These are phyloP conservation scores for Rhinichthys klamathensis DNA, from an alignment of 2,113 vertebrate species.

Conservation along the genomic window DNA sequence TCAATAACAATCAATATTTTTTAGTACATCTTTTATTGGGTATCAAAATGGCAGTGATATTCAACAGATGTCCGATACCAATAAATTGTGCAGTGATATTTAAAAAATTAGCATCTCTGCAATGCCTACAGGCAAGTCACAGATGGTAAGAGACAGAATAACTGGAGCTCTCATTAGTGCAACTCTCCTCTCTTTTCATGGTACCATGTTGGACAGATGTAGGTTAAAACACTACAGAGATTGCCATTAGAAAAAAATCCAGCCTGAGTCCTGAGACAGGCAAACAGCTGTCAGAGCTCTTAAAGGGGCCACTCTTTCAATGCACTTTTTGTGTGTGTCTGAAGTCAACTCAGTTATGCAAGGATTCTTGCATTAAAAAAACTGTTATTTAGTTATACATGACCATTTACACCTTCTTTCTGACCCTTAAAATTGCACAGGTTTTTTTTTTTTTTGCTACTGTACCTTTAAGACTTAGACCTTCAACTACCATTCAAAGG, in stretches of 20 bases:
- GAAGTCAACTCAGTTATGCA: neutral
- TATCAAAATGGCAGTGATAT: neutral
- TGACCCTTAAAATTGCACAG: neutral
- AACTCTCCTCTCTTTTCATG: neutral
- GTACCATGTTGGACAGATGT: neutral
- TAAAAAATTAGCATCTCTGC: neutral
- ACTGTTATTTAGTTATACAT: neutral
- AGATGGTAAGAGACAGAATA: neutral
- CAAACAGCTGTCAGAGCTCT: slow-evolving; percentile 12
- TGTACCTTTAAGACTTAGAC: neutral
- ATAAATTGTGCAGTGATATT: neutral
- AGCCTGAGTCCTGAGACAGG: neutral
- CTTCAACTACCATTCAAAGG: neutral
- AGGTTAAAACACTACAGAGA: neutral
- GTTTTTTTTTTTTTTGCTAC: neutral
- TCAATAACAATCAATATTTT: neutral
- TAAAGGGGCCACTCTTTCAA: neutral
- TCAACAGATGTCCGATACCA: neutral
- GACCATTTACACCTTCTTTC: neutral
- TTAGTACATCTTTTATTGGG: neutral
- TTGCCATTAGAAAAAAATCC: neutral
- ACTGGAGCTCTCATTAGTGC: slow-evolving; percentile 4
- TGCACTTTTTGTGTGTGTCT: neutral
- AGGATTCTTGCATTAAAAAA: neutral
- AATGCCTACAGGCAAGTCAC: neutral